Evolutionary conservation across 2,888 invertebrate species (phyloP), one percentile per base, ranked within the genome.

Genomic region (Myopa testacea): DNA sequence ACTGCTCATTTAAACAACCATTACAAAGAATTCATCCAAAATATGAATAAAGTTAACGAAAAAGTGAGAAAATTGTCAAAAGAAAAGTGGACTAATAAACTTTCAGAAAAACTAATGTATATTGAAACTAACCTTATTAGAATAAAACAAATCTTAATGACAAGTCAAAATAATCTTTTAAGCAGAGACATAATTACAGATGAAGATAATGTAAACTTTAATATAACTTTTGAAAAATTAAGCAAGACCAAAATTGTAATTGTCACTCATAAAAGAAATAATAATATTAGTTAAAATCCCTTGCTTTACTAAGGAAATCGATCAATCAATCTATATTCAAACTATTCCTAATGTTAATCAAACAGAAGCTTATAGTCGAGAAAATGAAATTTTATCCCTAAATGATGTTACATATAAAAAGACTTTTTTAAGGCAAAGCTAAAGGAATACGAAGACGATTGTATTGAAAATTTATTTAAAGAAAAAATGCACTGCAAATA

Each of bases 41-140:
- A 55, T 60, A 45, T 73, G 37, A 73, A 73, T 62, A n/a, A 58
- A 73, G 73, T 73, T 62, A 62, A 73, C 73, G 16, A 60, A 60
- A 60, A 73, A 58, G 60, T 73, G n/a, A 37, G 40, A 2, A 58
- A 37, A 7, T 62, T 73, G 62, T 40, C 62, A 45, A 60, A 62
- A 38, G 73, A 73, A 40, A 73, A n/a, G 14, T 62, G 73, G 62
- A 26, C 0, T 58, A 55, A 71, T 58, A 58, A 37, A 52, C n/a
- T 71, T 37, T 71, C 58, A 58, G 71, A 58, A 71, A 58, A 71
- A 37, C 26, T 58, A 71, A 71, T n/a, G 70, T 58, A 71, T 37
- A 71, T 71, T 71, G 71, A 55, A 52, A 71, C 71, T 71, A 71
- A 71, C 71, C 50, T 71, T 55, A 71, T 71, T 3, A 71, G 71